Evolutionary conservation across 1,140 invertebrate species (phyloP).

Genomic region (Acromyrmex charruanus): DNA sequence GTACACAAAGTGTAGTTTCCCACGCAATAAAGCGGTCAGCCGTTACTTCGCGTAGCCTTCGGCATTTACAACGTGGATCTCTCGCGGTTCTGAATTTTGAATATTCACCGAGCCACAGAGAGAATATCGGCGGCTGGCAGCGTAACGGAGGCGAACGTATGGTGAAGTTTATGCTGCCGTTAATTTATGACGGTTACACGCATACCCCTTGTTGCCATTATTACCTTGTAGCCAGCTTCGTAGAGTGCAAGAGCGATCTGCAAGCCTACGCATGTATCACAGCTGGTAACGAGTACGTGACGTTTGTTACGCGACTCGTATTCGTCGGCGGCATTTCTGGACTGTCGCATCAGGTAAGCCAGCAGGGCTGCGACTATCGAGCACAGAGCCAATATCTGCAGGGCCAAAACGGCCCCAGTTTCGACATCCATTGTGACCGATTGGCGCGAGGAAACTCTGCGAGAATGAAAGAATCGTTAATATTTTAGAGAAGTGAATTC

Average conservation of each 20-base stretch:
- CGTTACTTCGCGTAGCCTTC: conserved; percentile 41
- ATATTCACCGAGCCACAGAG: conserved; percentile 7
- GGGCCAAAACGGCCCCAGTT: conserved; percentile 91
- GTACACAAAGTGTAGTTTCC: conserved; percentile 26
- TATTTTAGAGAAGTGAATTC: neutral
- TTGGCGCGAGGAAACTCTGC: neutral
- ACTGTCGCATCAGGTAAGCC: conserved; percentile 91
- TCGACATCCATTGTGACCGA: conserved; percentile 90
- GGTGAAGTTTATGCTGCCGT: conserved; percentile 39
- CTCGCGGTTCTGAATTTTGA: conserved; percentile 34
- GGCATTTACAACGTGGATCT: neutral
- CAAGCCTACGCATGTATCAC: conserved; percentile 91
- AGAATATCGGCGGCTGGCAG: conserved; percentile 42
- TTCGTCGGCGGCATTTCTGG: conserved; percentile 87
- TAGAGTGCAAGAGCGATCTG: conserved; percentile 87
- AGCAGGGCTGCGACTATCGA: conserved; percentile 92
- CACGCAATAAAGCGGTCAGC: conserved; percentile 42
- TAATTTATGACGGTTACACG: conserved; percentile 31
- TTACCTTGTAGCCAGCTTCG: conserved; percentile 84
- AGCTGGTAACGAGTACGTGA: conserved; percentile 91
- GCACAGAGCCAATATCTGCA: conserved; percentile 92
- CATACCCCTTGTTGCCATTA: conserved; percentile 27
- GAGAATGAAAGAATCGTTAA: conserved; percentile 12
- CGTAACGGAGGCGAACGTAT: conserved; percentile 17
- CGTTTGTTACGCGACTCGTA: conserved; percentile 82